These are phyloP conservation scores for Seriola aureovittata DNA, from an alignment of 2,113 vertebrate species.

Conservation along the genomic window DNA sequence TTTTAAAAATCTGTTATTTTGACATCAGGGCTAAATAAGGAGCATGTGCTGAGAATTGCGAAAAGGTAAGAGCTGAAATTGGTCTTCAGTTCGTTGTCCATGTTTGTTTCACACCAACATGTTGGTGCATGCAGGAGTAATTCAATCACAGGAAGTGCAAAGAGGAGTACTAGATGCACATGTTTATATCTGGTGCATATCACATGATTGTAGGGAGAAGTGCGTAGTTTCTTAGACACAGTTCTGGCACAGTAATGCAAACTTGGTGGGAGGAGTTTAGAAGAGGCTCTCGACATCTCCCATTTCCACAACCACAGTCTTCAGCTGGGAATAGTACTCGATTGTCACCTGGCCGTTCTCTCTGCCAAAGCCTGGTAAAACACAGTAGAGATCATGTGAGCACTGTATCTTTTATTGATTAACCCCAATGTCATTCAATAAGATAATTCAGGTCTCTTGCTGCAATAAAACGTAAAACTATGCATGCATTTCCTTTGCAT, in stretches of 20 bases:
- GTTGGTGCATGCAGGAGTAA: not conserved
- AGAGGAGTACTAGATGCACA: not conserved
- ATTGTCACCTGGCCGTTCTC: conserved; percentile 94
- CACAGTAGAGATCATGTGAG: not conserved
- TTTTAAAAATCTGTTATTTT: not conserved
- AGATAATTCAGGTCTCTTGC: not conserved
- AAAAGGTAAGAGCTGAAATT: not conserved
- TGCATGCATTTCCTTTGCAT: not conserved
- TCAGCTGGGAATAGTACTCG: conserved; percentile 95
- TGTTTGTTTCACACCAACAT: not conserved
- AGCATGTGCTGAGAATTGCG: not conserved
- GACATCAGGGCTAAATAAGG: not conserved
- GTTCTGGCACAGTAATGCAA: not conserved
- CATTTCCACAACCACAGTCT: conserved; percentile 96
- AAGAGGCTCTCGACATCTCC: conserved; percentile 91
- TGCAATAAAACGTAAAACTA: not conserved
- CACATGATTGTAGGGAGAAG: not conserved
- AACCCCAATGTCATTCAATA: accelerated
- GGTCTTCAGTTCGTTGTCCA: not conserved
- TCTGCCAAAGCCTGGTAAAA: conserved; percentile 91
- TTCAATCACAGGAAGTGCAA: not conserved
- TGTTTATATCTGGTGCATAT: not conserved
- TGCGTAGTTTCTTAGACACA: not conserved
- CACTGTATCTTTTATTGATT: not conserved
- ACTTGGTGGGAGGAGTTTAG: conserved; percentile 60